Evolutionary conservation across 2,797 vertebrate genomes (phyloP).

Genomic region (Schizopygopsis malacanthus): DNA sequence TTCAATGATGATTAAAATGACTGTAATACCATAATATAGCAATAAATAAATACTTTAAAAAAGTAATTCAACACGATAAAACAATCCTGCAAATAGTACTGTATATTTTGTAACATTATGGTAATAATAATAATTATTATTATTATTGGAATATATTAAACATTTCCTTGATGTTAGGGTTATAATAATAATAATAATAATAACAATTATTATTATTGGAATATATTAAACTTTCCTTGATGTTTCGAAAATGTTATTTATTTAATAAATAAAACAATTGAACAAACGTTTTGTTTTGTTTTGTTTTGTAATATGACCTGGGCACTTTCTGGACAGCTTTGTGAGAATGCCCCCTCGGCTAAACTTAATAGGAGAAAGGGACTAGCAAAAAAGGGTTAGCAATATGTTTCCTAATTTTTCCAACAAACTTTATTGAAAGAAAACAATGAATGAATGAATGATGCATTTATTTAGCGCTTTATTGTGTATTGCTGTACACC

Average conservation of each 20-base stretch:
- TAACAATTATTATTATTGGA: background rate
- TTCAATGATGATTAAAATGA: background rate
- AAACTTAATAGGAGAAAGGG: background rate
- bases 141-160: background rate
- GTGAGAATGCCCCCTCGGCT: background rate
- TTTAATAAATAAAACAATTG: background rate
- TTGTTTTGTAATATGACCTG: background rate
- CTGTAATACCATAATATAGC: background rate
- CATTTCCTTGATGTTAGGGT: background rate
- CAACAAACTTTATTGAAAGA: background rate
- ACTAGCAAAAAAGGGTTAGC: background rate
- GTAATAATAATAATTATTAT: background rate
- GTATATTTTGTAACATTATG: background rate
- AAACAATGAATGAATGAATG: no score
- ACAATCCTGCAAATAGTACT: background rate
- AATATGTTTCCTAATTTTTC: background rate
- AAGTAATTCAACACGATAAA: background rate
- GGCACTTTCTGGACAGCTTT: background rate
- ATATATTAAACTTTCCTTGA: background rate
- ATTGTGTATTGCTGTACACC: no score
- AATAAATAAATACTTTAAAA: background rate
- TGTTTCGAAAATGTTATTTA: background rate
- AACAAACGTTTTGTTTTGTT: background rate
- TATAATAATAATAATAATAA: background rate
- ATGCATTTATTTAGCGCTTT: no score